Evolutionary conservation across 2,797 vertebrate genomes (phyloP).

Genomic region (Falco peregrinus): DNA sequence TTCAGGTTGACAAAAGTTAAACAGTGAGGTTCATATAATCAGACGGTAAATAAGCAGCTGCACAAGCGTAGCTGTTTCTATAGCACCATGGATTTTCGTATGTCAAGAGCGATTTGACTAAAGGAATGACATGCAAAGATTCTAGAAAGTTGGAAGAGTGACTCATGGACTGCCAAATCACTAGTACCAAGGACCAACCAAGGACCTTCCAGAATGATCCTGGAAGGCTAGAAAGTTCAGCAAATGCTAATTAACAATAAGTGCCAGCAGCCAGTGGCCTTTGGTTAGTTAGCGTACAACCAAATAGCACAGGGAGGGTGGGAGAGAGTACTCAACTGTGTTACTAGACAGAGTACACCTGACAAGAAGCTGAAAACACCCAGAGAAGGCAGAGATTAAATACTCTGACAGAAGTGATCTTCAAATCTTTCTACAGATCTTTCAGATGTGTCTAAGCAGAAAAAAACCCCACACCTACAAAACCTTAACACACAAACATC

Average conservation of each 20-base stretch:
- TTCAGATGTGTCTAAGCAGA: not conserved
- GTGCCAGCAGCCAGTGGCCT: not conserved
- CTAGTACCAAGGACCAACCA: not conserved
- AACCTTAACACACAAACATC: not conserved
- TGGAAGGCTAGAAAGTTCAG: not conserved
- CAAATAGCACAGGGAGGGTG: accelerated
- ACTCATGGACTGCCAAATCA: not conserved
- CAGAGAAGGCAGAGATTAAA: not conserved
- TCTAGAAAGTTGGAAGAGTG: not conserved
- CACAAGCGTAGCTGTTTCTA: not conserved
- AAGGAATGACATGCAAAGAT: not conserved
- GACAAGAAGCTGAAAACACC: not conserved
- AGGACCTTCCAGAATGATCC: not conserved
- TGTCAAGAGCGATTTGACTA: not conserved
- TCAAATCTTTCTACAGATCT: not conserved
- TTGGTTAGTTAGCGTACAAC: accelerated
- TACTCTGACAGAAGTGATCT: accelerated
- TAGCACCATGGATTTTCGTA: not conserved
- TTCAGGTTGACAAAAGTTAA: not conserved
- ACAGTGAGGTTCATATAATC: not conserved
- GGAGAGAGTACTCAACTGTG: not conserved
- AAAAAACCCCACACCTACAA: not conserved
- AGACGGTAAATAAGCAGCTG: not conserved
- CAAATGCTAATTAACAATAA: not conserved
- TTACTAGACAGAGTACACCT: accelerated